Evolutionary conservation across 2,888 invertebrate genomes (phyloP).

Genomic region (Protodeltote pygarga): DNA sequence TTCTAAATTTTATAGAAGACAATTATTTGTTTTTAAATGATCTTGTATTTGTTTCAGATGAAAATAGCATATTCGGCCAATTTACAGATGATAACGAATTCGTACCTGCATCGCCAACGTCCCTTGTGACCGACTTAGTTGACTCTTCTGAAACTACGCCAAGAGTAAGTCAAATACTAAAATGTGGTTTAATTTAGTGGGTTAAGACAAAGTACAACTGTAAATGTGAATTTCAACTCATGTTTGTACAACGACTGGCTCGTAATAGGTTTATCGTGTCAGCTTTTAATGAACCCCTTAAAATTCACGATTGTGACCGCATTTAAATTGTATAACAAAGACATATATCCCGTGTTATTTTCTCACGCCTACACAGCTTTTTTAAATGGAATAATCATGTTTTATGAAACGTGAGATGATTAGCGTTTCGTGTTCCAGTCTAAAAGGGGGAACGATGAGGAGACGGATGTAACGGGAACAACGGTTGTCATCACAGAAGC

Average conservation of each 20-base stretch:
- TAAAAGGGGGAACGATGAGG: slow-evolving; percentile 64
- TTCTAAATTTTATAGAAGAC: background rate
- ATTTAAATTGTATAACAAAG: slow-evolving; percentile 3
- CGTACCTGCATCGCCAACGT: slow-evolving; percentile 52
- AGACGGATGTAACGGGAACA: slow-evolving; percentile 50
- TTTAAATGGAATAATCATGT: slow-evolving; percentile 28
- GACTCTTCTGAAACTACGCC: slow-evolving; percentile 59
- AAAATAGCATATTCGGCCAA: slow-evolving; percentile 81
- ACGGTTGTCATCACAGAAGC: slow-evolving; percentile 71
- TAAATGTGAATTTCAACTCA: no score
- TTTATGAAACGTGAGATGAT: slow-evolving; percentile 33
- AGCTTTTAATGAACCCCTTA: background rate
- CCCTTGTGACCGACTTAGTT: slow-evolving; percentile 44
- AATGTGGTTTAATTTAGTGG: background rate
- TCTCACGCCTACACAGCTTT: background rate
- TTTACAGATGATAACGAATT: slow-evolving; percentile 68
- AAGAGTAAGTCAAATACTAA: slow-evolving; percentile 59
- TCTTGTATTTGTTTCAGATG: slow-evolving; percentile 60
- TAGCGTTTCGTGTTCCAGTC: slow-evolving; percentile 54
- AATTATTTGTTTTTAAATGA: slow-evolving; percentile 30
- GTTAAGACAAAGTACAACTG: background rate
- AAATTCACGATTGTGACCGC: no score
- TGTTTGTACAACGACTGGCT: background rate
- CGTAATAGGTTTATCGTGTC: background rate
- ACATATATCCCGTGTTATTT: slow-evolving; percentile 5